These are phyloP conservation scores for Lophura nycthemera DNA, from an alignment of 2,113 vertebrate species.

Conservation along the genomic window DNA sequence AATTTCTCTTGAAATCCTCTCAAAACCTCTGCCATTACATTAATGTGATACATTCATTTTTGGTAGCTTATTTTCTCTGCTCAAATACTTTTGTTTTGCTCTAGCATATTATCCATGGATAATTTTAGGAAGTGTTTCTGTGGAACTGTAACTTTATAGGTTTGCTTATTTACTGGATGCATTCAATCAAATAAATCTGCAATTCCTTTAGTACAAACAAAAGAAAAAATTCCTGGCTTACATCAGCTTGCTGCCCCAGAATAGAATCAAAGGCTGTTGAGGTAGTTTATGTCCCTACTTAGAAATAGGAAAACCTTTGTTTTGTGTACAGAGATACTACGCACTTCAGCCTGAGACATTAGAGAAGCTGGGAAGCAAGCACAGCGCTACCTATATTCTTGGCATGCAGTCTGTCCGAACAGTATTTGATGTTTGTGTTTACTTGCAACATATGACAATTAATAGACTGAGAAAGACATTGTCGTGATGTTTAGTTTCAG, in stretches of 20 bases:
- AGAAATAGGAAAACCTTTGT: slow-evolving; percentile 67
- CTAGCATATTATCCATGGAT: background rate
- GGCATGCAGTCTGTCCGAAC: slow-evolving; percentile 25
- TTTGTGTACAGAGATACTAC: slow-evolving; percentile 1
- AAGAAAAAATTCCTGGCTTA: slow-evolving; percentile 28
- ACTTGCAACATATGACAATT: background rate
- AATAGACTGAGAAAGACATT: slow-evolving; percentile 45
- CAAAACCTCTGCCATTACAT: background rate
- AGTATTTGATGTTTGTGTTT: slow-evolving; percentile 32
- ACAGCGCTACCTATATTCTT: slow-evolving; percentile 2
- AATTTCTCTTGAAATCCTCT: background rate
- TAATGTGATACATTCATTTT: background rate
- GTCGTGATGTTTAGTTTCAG: slow-evolving; percentile 49
- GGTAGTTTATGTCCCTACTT: slow-evolving; percentile 36
- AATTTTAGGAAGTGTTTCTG: background rate
- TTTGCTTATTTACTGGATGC: background rate
- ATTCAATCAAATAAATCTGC: background rate
- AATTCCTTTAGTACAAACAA: slow-evolving; percentile 20
- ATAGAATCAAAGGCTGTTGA: slow-evolving; percentile 61
- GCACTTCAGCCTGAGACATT: background rate
- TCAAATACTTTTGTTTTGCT: background rate
- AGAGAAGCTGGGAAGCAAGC: slow-evolving; percentile 35
- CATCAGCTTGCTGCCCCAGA: background rate
- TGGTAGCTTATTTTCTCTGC: background rate
- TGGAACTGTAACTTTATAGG: background rate